Evolutionary conservation across 2,888 invertebrate species (phyloP), one percentile per base, ranked within the genome.

Genomic region (Agriopis aurantiaria): DNA sequence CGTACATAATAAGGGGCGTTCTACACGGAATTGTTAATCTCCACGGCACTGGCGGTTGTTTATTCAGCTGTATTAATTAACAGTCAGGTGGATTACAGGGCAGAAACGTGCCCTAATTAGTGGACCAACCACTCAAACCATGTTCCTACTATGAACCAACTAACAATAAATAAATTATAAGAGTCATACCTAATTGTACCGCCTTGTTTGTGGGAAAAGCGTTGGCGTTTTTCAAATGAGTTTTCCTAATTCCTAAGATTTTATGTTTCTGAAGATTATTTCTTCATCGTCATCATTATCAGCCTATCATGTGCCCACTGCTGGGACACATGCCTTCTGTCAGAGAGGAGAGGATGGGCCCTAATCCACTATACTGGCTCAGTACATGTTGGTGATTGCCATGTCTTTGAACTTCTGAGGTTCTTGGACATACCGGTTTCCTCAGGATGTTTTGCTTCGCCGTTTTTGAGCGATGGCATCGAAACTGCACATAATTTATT

Each of bases 71-170:
- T 82, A 84, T 83, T 85, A 82, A 85, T 84, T 83, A 85, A 82
- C 82, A 82, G 82, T 82, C 83, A 84, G 82, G 81, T 84, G 83
- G 81, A 87, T 86, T 84, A 85, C 83, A 84, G 81, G 82, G 81
- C 78, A 82, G 80, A 79, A 82, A 83, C 82, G 82, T 85, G 83
- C 76, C 81, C 82, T 87, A 87, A 88, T 88, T 88, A 88, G 81
- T 81, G 81, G 58, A 59, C 57, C 63, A 51, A 45, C 67, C 56
- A 51, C 60, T 67, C 66, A 40, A 48, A 61, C 55, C 66, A 9
- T 49, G 55, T 43, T 67, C 17, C 41, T 43, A 55, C 68, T 70
- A 57, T 46, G 23, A 46, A 23, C 46, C n/a, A 45, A 58, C 46
- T 58, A 57, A 58, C 66, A 73, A 79, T 79, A 77, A 33, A 58